Evolutionary conservation across 2,113 vertebrate species (phyloP), one percentile per base, ranked within the genome.

Genomic region (Entelurus aequoreus): DNA sequence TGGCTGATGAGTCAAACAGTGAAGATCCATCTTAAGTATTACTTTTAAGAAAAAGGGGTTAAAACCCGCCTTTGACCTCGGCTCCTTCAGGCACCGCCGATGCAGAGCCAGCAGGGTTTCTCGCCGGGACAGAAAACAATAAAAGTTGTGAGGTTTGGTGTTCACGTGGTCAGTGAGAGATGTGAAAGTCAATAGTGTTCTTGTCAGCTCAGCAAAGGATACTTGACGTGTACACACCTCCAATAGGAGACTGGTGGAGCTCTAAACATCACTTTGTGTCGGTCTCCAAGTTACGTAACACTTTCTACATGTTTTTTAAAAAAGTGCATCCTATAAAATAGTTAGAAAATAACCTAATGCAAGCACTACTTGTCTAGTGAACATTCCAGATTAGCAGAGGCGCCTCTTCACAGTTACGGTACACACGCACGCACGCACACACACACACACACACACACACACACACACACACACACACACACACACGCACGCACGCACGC

Each of bases 281-380:
- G 38, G 11, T 44, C 38, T 21, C 6, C 38, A 19, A 1, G 40
- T 44, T 13, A 44, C 10, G 1, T 19, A 44, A 57, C 44, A 57
- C 55, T 44, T 40, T 42, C n/a, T 13, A 57, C 38, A 19, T 6
- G 54, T 42, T 19, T 28, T 21, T 16, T 42, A n/a, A 57, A 57
- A 57, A 44, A 44, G 14, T 35, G 4, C 0, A 37, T 38, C 42
- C 8, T 46, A 19, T 57, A 57, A 57, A 57, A 28, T 28, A 46
- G 42, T 46, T 46, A 46, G 42, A 46, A 46, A 57, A 57, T 4
- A 57, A 57, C 38, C 55, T 44, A 44, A 19, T 44, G 40, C 38
- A 57, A 57, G 55, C 55, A 57, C 38, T 21, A 57, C 10, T 11
- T 4, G 42, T 46, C 42, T 46, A 57, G 16, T 19, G 55, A 57